Evolutionary conservation across 2,113 vertebrate genomes (phyloP), one percentile per base, ranked within the genome.

Genomic region (Strix uralensis): DNA sequence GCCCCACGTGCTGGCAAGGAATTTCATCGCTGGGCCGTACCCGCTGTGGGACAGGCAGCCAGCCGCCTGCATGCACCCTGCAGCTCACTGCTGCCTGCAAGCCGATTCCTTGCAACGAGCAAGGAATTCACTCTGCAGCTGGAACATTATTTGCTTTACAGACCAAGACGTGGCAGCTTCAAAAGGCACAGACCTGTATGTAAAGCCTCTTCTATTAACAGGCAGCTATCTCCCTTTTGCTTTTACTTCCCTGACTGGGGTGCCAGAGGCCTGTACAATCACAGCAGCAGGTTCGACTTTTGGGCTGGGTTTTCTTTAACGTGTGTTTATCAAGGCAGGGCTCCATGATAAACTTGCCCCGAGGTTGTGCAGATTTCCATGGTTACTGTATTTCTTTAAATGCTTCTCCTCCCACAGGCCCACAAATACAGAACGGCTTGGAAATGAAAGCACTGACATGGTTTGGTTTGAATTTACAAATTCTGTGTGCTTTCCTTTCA

Each of bases 251-350:
- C 42, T 25, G 32, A 29, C 26, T 0, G 2, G 15, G 23, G 44
- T 65, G 77, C 65, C 69, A 54, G 51, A 65, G 42, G 15, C 34
- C 59, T 16, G 36, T 5, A 61, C 15, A 18, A 14, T 23, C 73
- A 9, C 0, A 71, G 66, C 81, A 85, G 78, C 59, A 84, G 70
- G 46, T n/a, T n/a, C 26, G 55, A 29, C 34, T 63, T 30, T 29
- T 2, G 38, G 89, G 78, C 42, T 73, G 57, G 19, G 5, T 44
- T 92, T 72, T 77, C 38, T 44, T 80, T 55, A 40, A 29, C 2
- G 6, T 36, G 25, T 65, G 85, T 92, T 95, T 95, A 86, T 49
- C 49, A 36, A 78, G 94, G 95, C 92, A 94, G n/a, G 73, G 74
- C 73, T 88, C 83, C 77, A 88, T 13, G 72, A 92, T 13, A 96